A percentile compares a stretch with the other conserved stretches of the same genome.
phyloP scores from a whole-genome alignment of 2,797 vertebrate genomes.

The Setipinna tenuifilis region DNA sequence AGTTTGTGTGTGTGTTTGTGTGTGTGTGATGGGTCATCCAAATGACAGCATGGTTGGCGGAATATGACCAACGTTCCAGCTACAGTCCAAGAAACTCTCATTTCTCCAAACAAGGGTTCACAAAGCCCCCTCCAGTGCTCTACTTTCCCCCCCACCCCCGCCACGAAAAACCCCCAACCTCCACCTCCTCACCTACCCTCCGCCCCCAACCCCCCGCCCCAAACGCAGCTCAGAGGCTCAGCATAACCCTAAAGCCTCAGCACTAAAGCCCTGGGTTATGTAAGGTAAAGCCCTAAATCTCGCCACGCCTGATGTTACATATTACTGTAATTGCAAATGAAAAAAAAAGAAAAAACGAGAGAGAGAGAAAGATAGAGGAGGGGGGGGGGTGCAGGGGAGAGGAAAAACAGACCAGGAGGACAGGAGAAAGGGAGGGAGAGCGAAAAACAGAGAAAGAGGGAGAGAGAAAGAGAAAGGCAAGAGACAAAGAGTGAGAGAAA shows the following conservation, averaged over 20 bases:
- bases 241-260: slow-evolving; percentile 74
- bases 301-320: slow-evolving; percentile 78
- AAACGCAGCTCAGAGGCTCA: slow-evolving; percentile 72
- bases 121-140: background rate
- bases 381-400: slow-evolving; percentile 49
- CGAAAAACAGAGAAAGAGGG: slow-evolving; percentile 37
- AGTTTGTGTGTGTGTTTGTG: slow-evolving; percentile 19
- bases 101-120: background rate
- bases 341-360: slow-evolving; percentile 46
- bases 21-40: slow-evolving; percentile 61
- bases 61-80: background rate
- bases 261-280: slow-evolving; percentile 79
- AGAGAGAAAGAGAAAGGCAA: background rate
- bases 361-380: slow-evolving; percentile 28
- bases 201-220: background rate
- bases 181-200: background rate
- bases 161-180: background rate
- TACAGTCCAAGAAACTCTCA: background rate
- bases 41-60: slow-evolving; percentile 55
- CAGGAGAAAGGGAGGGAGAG: slow-evolving; percentile 40
- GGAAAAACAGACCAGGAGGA: slow-evolving; percentile 34
- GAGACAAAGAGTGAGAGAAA: background rate
- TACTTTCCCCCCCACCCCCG: background rate
- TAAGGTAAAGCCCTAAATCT: slow-evolving; percentile 82
- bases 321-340: slow-evolving; percentile 81